Conservation (phyloP, 1,140 invertebrate genomes). For the Solenopsis fugax region DNA sequence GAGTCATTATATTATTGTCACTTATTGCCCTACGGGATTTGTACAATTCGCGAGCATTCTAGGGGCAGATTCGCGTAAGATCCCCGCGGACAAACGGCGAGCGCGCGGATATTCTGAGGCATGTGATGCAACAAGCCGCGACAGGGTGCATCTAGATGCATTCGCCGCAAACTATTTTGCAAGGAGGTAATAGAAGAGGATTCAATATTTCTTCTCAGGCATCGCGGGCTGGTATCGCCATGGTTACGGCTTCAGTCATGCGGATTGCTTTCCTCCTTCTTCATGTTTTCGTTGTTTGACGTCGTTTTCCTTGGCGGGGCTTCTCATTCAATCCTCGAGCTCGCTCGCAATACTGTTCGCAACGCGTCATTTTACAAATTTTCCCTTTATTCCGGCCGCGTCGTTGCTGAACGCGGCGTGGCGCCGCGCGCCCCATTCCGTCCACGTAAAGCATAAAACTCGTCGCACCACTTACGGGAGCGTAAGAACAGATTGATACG, state of each 20-base stretch:
- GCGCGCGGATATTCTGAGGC: conserved; percentile 34
- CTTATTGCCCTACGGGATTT: conserved; percentile 44
- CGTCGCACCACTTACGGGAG: conserved; percentile 25
- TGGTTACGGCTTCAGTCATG: conserved; percentile 74
- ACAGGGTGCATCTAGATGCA: conserved; percentile 52
- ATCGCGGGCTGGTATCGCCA: conserved; percentile 60
- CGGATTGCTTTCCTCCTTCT: conserved; percentile 69
- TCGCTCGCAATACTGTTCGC: conserved; percentile 59
- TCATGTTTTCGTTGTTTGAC: conserved; percentile 66
- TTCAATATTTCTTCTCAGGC: conserved; percentile 69
- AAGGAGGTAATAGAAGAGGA: conserved; percentile 57
- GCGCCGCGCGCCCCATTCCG: conserved; percentile 23
- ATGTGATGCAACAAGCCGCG: conserved; percentile 51
- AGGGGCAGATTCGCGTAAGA: conserved; percentile 11
- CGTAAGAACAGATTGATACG: conserved; percentile 64
- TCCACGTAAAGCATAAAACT: conserved; percentile 52
- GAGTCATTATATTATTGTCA: conserved; percentile 25
- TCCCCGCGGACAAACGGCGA: conserved; percentile 36
- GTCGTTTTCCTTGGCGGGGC: conserved; percentile 63
- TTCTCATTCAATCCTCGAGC: conserved; percentile 67
- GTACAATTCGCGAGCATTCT: conserved; percentile 17
- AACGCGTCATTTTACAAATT: conserved; percentile 65
- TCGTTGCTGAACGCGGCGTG: not conserved
- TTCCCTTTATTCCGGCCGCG: conserved; percentile 41
- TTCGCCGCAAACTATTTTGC: conserved; percentile 66